phyloP scores from a whole-genome alignment of 1,140 invertebrate species.

The Cotesia typhae region DNA sequence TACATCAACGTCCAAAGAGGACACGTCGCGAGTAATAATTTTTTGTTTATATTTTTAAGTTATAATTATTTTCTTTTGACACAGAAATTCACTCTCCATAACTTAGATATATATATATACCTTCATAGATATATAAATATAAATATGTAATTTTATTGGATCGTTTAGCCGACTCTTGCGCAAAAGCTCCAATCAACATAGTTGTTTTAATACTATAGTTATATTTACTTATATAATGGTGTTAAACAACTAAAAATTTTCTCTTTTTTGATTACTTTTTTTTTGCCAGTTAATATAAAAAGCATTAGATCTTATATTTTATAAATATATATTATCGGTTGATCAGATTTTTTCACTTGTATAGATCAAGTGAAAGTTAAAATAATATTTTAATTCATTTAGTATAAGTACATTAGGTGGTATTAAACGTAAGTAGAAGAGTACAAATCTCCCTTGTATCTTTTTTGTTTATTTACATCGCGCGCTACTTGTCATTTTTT shows the following conservation, averaged over 20 bases:
- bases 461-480: constrained; percentile 20
- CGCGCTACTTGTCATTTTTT: constrained; percentile 24
- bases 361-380: not conserved
- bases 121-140: not conserved
- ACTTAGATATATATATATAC: not conserved
- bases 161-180: constrained; percentile 4
- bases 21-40: constrained; percentile 67
- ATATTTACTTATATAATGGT: no score
- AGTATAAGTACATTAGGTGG: constrained; percentile 14
- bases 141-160: constrained; percentile 21
- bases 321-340: constrained; percentile 15
- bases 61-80: constrained; percentile 1
- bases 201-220: constrained; percentile 2
- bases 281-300: constrained; percentile 30
- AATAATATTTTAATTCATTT: constrained; percentile 12
- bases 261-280: constrained; percentile 9
- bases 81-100: not conserved
- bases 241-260: no score
- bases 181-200: constrained; percentile 11
- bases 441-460: constrained; percentile 30
- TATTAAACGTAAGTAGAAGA: constrained; percentile 31
- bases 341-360: constrained; percentile 12
- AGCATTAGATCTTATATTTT: constrained; percentile 5
- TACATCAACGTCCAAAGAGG: constrained; percentile 68
- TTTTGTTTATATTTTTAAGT: not conserved